Conservation (phyloP, 1,140 invertebrate genomes). For the Heliconius hewitsoni region DNA sequence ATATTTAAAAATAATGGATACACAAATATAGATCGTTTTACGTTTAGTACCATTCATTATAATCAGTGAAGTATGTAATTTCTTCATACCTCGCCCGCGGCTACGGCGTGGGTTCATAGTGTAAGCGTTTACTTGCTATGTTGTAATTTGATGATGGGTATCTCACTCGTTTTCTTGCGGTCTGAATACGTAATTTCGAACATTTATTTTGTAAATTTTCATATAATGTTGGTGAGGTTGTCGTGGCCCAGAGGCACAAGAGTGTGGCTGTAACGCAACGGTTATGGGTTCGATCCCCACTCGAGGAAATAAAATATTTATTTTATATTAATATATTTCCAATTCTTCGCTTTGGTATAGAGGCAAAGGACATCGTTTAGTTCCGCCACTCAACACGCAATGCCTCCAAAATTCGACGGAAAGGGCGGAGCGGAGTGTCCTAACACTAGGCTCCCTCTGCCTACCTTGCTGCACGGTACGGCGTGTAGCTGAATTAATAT, state of each 20-base stretch:
- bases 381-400: too few species aligned
- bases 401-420: too few species aligned
- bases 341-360: too few species aligned
- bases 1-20: neutral
- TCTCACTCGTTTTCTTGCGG: conserved; percentile 26
- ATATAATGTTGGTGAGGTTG: neutral
- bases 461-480: too few species aligned
- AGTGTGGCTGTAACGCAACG: neutral
- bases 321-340: too few species aligned
- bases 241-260: too few species aligned
- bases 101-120: neutral
- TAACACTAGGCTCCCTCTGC: too few species aligned
- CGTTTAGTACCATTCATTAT: neutral
- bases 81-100: neutral
- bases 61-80: neutral
- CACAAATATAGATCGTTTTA: conserved; percentile 7
- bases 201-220: neutral
- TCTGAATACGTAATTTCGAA: conserved; percentile 26
- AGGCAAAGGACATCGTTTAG: too few species aligned
- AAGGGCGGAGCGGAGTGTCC: too few species aligned
- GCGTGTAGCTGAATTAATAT: too few species aligned
- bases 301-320: too few species aligned
- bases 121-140: conserved; percentile 2
- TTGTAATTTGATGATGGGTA: conserved; percentile 26
- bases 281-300: too few species aligned